phyloP scores from a whole-genome alignment of 2,113 vertebrate species.

The Galbula dea region DNA sequence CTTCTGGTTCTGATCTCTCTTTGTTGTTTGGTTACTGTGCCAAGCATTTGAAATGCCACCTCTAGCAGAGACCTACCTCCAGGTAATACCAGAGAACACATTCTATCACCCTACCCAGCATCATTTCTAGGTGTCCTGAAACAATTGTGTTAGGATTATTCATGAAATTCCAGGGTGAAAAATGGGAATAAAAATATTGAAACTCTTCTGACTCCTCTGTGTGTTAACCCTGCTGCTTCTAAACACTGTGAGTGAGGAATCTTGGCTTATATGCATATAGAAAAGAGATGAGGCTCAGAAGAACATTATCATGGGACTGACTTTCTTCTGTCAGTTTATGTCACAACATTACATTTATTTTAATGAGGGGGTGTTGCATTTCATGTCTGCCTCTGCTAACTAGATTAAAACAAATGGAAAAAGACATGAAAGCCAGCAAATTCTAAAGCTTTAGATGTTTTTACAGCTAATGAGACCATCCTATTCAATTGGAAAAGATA shows the following conservation, averaged over 20 bases:
- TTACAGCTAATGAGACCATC: not conserved
- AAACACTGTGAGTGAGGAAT: not conserved
- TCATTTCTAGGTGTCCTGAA: not conserved
- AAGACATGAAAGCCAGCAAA: not conserved
- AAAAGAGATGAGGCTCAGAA: not conserved
- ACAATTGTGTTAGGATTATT: not conserved
- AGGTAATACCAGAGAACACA: not conserved
- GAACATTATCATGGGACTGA: not conserved
- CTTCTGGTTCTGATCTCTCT: not conserved
- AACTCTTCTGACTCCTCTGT: not conserved
- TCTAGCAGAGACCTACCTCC: not conserved
- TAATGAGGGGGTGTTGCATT: not conserved
- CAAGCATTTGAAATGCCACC: not conserved
- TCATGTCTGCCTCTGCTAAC: not conserved
- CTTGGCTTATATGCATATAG: not conserved
- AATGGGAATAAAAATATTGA: not conserved
- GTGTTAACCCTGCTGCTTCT: not conserved
- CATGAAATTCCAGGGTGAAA: not conserved
- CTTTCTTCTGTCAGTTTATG: not conserved
- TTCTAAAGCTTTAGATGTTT: not conserved
- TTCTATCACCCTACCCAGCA: not conserved
- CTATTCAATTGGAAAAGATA: not conserved
- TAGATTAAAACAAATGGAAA: not conserved
- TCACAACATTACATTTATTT: conserved; percentile 19
- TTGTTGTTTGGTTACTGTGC: not conserved